Evolutionary conservation across 2,888 invertebrate species (phyloP), one percentile per base, ranked within the genome.

Genomic region (Drosophila atripex): DNA sequence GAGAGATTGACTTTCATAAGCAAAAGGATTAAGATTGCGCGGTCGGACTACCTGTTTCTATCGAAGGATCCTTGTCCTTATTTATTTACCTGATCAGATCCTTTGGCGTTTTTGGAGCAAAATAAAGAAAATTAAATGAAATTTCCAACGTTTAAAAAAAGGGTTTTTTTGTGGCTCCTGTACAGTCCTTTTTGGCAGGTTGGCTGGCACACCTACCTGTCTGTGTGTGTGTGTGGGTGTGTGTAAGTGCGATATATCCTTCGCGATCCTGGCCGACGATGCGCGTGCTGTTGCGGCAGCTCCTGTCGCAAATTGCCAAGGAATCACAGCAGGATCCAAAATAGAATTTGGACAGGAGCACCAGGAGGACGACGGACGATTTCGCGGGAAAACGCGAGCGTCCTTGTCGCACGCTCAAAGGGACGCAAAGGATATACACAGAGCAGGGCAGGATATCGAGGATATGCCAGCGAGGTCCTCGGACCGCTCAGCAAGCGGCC

Each of bases 1-100:
- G 43, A 45, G 55, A 71, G 89, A 88, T 89, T 89, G 85, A 89
- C 89, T 86, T 86, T 79, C 61, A 75, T 88, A 87, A 88, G 89
- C 76, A 87, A 85, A 41, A 83, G 83, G 83, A 77, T 82, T 85
- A 72, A 52, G 59, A 46, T 43, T 46, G 46, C 71, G 69, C 59
- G 59, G 71, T 70, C 32, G 59, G 28, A 35, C 46, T 70, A 69
- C 71, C 71, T 70, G 69, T n/a, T 16, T 18, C 8, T 45, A 18
- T 3, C 0, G 3, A 1, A 30, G 32, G 35, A 32, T 32, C 32
- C n/a, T n/a, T n/a, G 12, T 9, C 9, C 11, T 7, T 23, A 23
- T 12, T 9, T 23, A 28, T 18, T 12, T 25, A 45, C 38, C 4
- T 45, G 32, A 3, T 3, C 12, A 32, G 11, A 32, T 12, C 32